Percentiles rank a stretch among this genome's conserved stretches.
Evolutionary conservation across 2,797 vertebrate genomes (phyloP).

Genomic region (Mionectes olivaceus): DNA sequence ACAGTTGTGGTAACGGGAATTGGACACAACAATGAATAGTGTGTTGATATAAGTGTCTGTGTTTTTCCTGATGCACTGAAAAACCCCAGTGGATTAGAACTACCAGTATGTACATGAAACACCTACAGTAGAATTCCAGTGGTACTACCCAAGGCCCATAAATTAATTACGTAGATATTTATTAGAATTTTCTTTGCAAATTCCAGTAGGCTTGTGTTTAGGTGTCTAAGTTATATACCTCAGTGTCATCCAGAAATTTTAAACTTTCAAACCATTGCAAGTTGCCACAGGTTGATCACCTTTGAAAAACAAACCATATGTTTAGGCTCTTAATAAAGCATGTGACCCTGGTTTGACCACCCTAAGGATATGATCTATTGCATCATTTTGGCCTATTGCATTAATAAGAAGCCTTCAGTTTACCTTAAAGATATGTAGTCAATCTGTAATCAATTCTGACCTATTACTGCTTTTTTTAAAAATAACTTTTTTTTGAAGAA

Average conservation of each 20-base stretch:
- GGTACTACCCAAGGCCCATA: background rate
- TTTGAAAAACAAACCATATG: background rate
- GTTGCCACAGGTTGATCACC: background rate
- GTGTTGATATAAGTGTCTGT: background rate
- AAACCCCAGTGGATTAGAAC: background rate
- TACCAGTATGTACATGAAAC: background rate
- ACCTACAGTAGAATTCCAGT: background rate
- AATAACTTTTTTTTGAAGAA: background rate
- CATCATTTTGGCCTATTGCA: background rate
- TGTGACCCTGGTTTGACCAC: background rate
- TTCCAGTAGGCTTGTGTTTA: background rate
- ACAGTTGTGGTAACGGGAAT: rapidly evolving
- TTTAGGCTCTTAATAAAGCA: background rate
- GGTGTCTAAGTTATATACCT: background rate
- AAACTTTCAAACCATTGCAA: background rate
- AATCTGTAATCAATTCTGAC: background rate
- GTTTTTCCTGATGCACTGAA: background rate
- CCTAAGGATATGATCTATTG: background rate
- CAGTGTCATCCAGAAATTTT: background rate
- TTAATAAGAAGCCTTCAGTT: background rate
- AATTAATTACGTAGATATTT: background rate
- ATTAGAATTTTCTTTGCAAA: background rate
- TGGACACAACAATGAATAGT: background rate
- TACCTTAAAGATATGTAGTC: background rate
- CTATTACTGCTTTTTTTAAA: background rate